Percentiles rank a stretch among this genome's conserved stretches.
phyloP scores from a whole-genome alignment of 2,797 vertebrate species.

The Thalassophryne amazonica region DNA sequence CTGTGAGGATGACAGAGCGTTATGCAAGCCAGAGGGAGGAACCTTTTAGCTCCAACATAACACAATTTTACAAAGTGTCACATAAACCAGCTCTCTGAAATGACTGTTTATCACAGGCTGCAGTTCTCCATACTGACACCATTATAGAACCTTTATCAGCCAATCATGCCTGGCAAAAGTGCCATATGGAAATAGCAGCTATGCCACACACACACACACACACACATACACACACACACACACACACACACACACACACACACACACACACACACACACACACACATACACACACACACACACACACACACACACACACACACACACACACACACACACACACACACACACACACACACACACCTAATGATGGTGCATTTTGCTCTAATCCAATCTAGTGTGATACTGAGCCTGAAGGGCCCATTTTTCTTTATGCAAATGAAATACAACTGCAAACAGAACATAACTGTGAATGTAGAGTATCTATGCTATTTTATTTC shows the following conservation, averaged over 20 bases:
- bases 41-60: conserved; percentile 48
- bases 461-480: background rate
- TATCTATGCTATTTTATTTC: background rate
- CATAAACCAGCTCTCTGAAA: conserved; percentile 19
- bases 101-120: conserved; percentile 16
- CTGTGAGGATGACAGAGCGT: conserved; percentile 29
- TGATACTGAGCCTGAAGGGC: background rate
- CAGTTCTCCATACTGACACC: conserved; percentile 9
- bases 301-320: too few species aligned
- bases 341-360: too few species aligned
- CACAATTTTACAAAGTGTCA: conserved; percentile 36
- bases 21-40: conserved; percentile 51
- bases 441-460: conserved; percentile 10
- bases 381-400: conserved; percentile 16
- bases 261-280: too few species aligned
- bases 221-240: too few species aligned
- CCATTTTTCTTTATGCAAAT: conserved; percentile 25
- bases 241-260: too few species aligned
- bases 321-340: too few species aligned
- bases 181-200: conserved; percentile 16
- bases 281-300: too few species aligned
- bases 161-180: background rate
- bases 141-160: conserved; percentile 22
- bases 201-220: conserved; percentile 9
- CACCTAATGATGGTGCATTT: conserved; percentile 18